A percentile compares a stretch with the other conserved stretches of the same genome.
Conservation (phyloP, 2,888 invertebrate species). For the Chymomyza fuscimana region DNA sequence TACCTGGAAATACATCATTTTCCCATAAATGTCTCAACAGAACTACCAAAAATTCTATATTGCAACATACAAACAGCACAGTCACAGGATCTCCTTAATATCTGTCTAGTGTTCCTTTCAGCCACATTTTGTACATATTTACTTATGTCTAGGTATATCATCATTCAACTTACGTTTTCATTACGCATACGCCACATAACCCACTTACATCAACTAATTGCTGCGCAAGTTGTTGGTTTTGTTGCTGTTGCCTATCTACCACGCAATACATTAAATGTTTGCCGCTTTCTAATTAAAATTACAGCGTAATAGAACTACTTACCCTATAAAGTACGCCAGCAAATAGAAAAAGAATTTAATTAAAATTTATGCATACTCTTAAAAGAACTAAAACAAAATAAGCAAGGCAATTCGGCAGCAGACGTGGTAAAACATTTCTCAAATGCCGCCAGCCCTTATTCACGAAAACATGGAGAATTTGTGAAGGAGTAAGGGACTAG, state of each 20-base stretch:
- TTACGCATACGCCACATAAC: not conserved
- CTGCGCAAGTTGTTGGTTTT: not conserved
- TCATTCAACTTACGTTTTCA: not conserved
- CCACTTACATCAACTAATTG: not conserved
- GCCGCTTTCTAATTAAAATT: not conserved
- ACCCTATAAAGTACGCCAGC: not conserved
- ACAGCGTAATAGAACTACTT: not conserved
- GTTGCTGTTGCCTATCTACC: not conserved
- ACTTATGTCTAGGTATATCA: not conserved
- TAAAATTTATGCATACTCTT: not conserved
- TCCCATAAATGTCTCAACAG: too few relatives aligned
- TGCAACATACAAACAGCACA: too few relatives aligned
- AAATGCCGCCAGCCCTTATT: not conserved
- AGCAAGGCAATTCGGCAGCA: not conserved
- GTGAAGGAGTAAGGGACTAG: too few relatives aligned
- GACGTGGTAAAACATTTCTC: not conserved
- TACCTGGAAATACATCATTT: too few relatives aligned
- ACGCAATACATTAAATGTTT: not conserved
- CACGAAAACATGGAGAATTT: too few relatives aligned
- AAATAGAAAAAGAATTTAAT: not conserved
- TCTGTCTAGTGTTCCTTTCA: too few relatives aligned
- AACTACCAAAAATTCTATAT: too few relatives aligned
- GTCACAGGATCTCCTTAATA: too few relatives aligned
- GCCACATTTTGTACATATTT: slow-evolving; percentile 3
- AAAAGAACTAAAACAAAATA: not conserved